A percentile compares a stretch with the other conserved stretches of the same genome.
Evolutionary conservation across 2,113 vertebrate genomes (phyloP).

Genomic region (Apteryx mantelli): DNA sequence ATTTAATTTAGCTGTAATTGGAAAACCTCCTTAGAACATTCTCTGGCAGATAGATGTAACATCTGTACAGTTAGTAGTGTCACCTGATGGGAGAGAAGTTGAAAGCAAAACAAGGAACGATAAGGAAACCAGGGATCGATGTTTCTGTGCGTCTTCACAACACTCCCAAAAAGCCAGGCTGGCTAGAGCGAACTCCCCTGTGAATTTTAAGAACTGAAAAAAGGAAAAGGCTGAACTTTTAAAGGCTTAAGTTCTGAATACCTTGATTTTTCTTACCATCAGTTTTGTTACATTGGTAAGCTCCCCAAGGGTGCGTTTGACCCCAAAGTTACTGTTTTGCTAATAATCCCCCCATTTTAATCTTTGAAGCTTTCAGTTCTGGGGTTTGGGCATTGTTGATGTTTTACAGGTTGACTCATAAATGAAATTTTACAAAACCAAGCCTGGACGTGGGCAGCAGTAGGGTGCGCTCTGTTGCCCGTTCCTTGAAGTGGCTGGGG

Average conservation of each 20-base stretch:
- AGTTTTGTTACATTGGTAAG: not conserved
- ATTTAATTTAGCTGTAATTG: slow-evolving; percentile 46
- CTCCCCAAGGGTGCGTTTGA: not conserved
- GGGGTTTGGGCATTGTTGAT: not conserved
- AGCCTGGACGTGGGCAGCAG: not conserved
- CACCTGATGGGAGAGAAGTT: not conserved
- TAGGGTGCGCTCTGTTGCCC: not conserved
- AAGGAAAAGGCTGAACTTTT: not conserved
- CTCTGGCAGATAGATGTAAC: not conserved
- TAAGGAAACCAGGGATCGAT: not conserved
- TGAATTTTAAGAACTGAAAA: not conserved
- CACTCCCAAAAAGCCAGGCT: not conserved
- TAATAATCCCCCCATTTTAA: not conserved
- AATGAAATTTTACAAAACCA: not conserved
- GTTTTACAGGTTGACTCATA: not conserved
- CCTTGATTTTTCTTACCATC: rapidly evolving
- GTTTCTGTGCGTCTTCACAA: not conserved
- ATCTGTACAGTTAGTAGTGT: slow-evolving; percentile 33
- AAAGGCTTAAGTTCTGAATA: not conserved
- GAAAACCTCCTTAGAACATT: slow-evolving; percentile 25
- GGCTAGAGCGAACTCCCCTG: not conserved
- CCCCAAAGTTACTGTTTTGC: not conserved
- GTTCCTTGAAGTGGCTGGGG: not conserved
- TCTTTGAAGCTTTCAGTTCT: not conserved
- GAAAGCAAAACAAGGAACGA: not conserved